These are phyloP conservation scores for Betta splendens DNA, from an alignment of 2,797 vertebrate species.

Conservation along the genomic window DNA sequence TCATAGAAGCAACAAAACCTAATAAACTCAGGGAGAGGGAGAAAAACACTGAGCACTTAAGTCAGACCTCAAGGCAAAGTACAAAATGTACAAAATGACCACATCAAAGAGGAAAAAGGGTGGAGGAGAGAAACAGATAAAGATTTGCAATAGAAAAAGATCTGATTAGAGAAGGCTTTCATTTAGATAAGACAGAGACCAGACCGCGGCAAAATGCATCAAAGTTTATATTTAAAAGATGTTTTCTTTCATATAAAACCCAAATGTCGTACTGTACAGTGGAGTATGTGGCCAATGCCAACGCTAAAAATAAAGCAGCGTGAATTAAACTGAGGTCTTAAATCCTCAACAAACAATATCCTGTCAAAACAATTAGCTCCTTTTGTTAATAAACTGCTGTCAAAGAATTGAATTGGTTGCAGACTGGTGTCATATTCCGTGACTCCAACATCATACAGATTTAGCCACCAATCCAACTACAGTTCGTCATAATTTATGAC, in stretches of 20 bases:
- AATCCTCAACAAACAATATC: not conserved
- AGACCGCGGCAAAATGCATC: not conserved
- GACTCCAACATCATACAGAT: not conserved
- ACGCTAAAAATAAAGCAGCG: not conserved
- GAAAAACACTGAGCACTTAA: constrained; percentile 35
- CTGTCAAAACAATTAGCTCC: not conserved
- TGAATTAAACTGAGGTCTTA: too few species aligned
- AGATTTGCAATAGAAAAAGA: not conserved
- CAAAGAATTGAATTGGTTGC: too few species aligned
- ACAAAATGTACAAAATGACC: constrained; percentile 31
- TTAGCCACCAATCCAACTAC: not conserved
- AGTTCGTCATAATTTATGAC: not conserved
- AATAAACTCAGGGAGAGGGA: constrained; percentile 35
- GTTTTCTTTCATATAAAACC: not conserved
- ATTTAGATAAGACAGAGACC: constrained; percentile 2
- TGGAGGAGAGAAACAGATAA: not conserved
- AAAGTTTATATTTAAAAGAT: not conserved
- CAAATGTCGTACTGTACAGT: rapidly evolving
- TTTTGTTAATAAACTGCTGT: not conserved
- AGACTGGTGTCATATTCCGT: too few species aligned
- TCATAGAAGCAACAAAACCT: constrained; percentile 44
- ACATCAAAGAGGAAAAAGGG: constrained; percentile 7
- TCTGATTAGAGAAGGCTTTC: constrained; percentile 11
- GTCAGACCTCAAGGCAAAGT: constrained; percentile 44
- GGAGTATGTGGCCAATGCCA: not conserved